Conservation (phyloP, 2,888 invertebrate species). For the Tiliacea aurago region DNA sequence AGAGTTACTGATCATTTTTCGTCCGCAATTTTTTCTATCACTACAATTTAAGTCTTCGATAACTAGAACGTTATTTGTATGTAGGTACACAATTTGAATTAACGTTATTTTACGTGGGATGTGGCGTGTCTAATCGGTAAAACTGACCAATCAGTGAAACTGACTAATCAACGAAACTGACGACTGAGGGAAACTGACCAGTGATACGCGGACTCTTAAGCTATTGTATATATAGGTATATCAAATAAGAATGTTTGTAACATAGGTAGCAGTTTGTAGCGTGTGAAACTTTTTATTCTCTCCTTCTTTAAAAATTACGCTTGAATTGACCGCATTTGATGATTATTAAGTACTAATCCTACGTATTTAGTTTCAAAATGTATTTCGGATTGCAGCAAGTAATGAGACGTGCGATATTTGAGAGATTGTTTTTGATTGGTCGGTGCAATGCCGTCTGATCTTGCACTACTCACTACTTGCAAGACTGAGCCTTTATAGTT, state of each 20-base stretch:
- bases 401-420: conserved; percentile 6
- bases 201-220: no score
- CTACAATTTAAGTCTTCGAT: no score
- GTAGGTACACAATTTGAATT: no score
- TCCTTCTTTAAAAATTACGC: neutral
- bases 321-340: neutral
- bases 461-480: conserved; percentile 9
- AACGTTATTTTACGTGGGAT: no score
- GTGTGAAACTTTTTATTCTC: conserved; percentile 23
- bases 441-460: neutral
- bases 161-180: no score
- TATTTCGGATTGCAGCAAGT: conserved; percentile 13
- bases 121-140: no score
- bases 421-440: neutral
- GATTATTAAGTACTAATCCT: neutral
- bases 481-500: neutral
- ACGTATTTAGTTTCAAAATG: conserved; percentile 18
- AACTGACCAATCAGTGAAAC: no score
- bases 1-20: no score
- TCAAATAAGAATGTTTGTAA: neutral
- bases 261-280: conserved; percentile 5
- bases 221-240: no score
- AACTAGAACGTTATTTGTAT: no score
- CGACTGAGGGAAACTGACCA: no score
- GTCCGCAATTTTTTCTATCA: no score